A percentile compares a stretch with the other conserved stretches of the same genome.
Evolutionary conservation across 1,140 invertebrate genomes (phyloP).

Genomic region (Pinna nobilis): DNA sequence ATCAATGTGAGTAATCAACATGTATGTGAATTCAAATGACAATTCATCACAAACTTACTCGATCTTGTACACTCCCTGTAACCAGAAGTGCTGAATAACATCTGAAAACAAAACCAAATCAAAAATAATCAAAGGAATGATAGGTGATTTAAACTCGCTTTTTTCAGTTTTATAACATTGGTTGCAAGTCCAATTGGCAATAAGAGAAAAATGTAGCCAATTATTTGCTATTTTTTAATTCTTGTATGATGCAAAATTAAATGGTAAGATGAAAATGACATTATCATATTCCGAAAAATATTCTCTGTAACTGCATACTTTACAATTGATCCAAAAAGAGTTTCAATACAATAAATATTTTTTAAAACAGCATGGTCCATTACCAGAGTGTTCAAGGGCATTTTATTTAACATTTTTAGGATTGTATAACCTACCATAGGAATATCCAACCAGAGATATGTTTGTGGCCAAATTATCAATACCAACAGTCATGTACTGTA

Average conservation of each 20-base stretch:
- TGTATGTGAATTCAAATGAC: not conserved
- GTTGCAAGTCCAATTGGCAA: no score
- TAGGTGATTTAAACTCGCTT: not conserved
- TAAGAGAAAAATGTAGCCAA: no score
- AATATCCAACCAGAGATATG: not conserved
- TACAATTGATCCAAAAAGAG: not conserved
- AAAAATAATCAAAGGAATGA: not conserved
- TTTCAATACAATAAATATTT: not conserved
- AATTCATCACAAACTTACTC: not conserved
- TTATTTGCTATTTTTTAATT: no score
- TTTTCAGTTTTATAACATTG: not conserved
- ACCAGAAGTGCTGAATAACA: not conserved
- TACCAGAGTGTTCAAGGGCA: not conserved
- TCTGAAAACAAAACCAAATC: not conserved
- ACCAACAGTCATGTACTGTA: not conserved
- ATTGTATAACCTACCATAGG: slow-evolving; percentile 13
- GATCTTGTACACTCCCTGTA: not conserved
- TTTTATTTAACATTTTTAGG: not conserved
- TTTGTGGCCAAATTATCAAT: slow-evolving; percentile 11
- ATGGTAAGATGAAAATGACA: no score
- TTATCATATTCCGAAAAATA: no score
- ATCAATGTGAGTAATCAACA: not conserved
- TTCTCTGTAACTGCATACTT: not conserved
- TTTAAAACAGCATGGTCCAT: not conserved
- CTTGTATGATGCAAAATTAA: no score